Conservation (phyloP, 2,888 invertebrate species). For the Eupithecia subfuscata region DNA sequence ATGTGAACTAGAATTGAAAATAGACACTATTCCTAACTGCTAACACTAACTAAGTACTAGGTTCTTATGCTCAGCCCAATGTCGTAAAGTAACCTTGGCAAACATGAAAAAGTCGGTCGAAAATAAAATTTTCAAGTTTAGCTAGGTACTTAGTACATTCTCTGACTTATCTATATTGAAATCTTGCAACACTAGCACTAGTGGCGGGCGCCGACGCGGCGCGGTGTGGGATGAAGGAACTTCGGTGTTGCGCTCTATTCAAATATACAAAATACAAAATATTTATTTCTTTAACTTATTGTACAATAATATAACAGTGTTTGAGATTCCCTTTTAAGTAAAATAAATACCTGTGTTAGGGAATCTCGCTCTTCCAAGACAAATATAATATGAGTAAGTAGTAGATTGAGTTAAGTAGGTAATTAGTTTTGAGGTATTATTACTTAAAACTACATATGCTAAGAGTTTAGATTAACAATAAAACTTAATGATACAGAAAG, state of each 20-base stretch:
- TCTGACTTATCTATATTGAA: background rate
- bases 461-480: too few species aligned
- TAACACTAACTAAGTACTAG: background rate
- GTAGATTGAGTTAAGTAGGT: too few species aligned
- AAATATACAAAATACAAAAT: too few species aligned
- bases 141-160: constrained; percentile 1
- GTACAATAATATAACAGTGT: too few species aligned
- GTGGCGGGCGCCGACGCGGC: constrained; percentile 17
- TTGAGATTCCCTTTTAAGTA: too few species aligned
- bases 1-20: background rate
- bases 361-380: too few species aligned
- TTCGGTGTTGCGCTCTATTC: background rate
- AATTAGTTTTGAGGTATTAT: too few species aligned
- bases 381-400: too few species aligned
- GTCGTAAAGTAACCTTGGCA: background rate
- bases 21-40: background rate
- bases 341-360: too few species aligned
- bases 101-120: background rate
- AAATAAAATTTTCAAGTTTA: background rate
- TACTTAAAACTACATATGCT: too few species aligned
- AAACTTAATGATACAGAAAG: too few species aligned
- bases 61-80: background rate
- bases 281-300: too few species aligned
- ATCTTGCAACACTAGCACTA: constrained; percentile 15
- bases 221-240: constrained; percentile 20